These are phyloP conservation scores for Anguilla pacifica DNA, from an alignment of 2,797 vertebrate genomes.

Conservation along the genomic window DNA sequence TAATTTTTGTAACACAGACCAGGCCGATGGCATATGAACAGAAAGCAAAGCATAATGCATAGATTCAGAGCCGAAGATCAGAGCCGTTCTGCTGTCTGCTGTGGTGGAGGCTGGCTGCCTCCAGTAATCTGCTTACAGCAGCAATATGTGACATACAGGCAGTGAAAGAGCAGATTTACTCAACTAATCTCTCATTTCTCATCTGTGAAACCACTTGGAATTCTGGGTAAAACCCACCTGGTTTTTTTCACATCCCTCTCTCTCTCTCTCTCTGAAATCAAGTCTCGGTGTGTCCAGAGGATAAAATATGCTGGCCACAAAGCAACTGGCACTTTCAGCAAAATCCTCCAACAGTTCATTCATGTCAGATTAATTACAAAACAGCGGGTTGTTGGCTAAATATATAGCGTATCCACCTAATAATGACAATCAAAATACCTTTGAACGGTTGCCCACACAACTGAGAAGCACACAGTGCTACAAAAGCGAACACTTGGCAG, in stretches of 20 bases:
- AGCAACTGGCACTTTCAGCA: neutral
- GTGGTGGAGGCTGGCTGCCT: neutral
- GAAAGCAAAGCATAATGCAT: conserved; percentile 30
- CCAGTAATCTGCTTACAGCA: conserved; percentile 35
- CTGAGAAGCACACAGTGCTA: neutral
- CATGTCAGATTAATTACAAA: conserved; percentile 11
- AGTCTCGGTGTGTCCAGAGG: neutral
- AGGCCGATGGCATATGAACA: neutral
- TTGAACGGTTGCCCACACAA: neutral
- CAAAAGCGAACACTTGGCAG: neutral
- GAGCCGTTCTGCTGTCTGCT: conserved; percentile 13
- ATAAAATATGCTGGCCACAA: neutral
- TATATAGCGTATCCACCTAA: neutral
- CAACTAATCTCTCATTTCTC: conserved; percentile 62
- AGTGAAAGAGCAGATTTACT: conserved; percentile 50
- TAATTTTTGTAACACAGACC: neutral
- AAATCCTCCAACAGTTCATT: neutral
- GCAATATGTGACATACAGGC: conserved; percentile 23
- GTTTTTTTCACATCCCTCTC: neutral
- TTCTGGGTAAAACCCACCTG: conserved; percentile 30
- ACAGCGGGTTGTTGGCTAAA: conserved; percentile 19
- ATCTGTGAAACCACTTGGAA: conserved; percentile 42
- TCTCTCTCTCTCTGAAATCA: neutral
- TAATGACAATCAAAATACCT: neutral
- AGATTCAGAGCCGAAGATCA: conserved; percentile 6